Percentiles rank a stretch among this genome's conserved stretches.
phyloP scores from a whole-genome alignment of 64 coral and sea anemone species.

The Trachythela sp. region DNA sequence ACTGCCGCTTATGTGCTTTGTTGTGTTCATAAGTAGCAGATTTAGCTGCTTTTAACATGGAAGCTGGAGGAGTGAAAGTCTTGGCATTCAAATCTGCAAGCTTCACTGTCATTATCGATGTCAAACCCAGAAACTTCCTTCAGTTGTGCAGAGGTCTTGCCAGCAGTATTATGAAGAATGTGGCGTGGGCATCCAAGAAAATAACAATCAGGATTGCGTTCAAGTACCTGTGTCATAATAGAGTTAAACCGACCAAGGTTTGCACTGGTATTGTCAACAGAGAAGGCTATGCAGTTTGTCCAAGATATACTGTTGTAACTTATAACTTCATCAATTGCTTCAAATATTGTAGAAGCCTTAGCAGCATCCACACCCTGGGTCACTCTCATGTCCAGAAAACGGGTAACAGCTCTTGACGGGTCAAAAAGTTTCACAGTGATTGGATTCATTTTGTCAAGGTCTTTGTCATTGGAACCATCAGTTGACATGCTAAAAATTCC shows the following conservation, averaged over 20 bases:
- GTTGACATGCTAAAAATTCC: slow-evolving; percentile 37
- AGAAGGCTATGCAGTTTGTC: slow-evolving; percentile 38
- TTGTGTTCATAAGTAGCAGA: neutral
- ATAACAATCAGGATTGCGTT: slow-evolving; percentile 24
- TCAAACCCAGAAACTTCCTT: slow-evolving; percentile 35
- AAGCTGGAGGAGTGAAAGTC: neutral
- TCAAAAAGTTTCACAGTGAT: slow-evolving; percentile 48
- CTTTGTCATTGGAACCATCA: slow-evolving; percentile 58
- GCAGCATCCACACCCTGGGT: neutral
- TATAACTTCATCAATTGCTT: slow-evolving; percentile 34
- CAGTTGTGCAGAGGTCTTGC: slow-evolving; percentile 53
- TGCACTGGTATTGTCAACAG: slow-evolving; percentile 48
- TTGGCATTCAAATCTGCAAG: slow-evolving; percentile 3
- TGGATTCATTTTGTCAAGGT: slow-evolving; percentile 50
- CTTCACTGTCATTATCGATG: slow-evolving; percentile 54
- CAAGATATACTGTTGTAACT: slow-evolving; percentile 30
- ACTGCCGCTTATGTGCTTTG: neutral
- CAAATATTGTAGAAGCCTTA: neutral
- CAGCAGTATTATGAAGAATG: slow-evolving; percentile 42
- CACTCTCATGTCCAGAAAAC: slow-evolving; percentile 45
- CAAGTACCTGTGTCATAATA: slow-evolving; percentile 27
- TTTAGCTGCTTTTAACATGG: neutral
- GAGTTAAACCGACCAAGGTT: slow-evolving; percentile 46
- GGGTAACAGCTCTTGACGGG: slow-evolving; percentile 9
- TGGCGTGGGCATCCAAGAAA: slow-evolving; percentile 32